Percentiles rank a stretch among this genome's conserved stretches.
phyloP scores from a whole-genome alignment of 1,140 invertebrate genomes.

The Copidosoma floridanum region DNA sequence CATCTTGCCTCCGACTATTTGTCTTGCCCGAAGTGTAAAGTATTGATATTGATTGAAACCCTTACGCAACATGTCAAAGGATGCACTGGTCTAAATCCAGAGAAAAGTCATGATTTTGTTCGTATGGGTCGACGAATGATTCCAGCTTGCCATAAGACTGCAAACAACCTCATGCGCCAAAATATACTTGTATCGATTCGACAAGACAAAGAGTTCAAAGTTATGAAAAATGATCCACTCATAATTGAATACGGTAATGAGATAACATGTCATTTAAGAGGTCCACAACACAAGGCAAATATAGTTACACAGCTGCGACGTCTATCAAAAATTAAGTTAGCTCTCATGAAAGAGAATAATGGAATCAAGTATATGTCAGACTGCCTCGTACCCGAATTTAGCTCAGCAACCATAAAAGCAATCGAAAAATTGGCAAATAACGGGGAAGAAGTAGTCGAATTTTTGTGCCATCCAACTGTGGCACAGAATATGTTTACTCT shows the following conservation, averaged over 20 bases:
- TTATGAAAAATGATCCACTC: not conserved
- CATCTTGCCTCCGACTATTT: no score
- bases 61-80: no score
- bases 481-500: not conserved
- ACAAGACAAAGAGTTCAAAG: no score
- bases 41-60: no score
- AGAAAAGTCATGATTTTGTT: no score
- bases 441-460: not conserved
- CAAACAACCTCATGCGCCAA: no score
- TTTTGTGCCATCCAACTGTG: not conserved
- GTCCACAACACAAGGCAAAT: not conserved
- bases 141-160: no score
- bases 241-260: not conserved
- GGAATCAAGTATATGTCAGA: not conserved
- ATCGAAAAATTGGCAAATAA: not conserved
- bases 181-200: no score
- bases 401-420: not conserved
- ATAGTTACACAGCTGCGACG: not conserved
- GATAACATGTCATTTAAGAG: not conserved
- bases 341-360: no score
- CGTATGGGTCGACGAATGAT: no score
- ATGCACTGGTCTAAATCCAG: no score
- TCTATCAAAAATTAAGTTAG: not conserved
- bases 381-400: not conserved
- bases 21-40: no score